Evolutionary conservation across 37 sponge, comb jelly and placozoan genomes (phyloP).

Genomic region (Sycon ciliatum): DNA sequence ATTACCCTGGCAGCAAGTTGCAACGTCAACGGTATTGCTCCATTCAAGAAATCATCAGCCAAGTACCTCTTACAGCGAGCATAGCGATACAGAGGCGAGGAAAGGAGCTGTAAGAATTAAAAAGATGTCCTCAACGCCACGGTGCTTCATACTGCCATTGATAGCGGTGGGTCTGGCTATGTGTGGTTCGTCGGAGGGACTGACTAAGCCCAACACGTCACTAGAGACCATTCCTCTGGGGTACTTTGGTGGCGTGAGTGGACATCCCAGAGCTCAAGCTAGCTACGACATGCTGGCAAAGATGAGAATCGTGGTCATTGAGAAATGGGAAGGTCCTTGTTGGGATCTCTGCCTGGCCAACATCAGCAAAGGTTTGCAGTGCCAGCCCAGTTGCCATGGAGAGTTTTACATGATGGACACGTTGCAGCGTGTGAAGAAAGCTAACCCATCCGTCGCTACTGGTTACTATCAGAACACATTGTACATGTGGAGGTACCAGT

Average conservation of each 20-base stretch:
- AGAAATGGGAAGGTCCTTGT: conserved; percentile 35
- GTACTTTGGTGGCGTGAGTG: conserved; percentile 25
- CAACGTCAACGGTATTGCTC: no score
- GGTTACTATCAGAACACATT: conserved; percentile 24
- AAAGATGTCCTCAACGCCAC: no score
- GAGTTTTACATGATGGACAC: conserved; percentile 16
- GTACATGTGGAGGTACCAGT: conserved; percentile 14
- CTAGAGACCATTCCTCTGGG: conserved; percentile 24
- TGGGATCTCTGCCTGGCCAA: conserved; percentile 17
- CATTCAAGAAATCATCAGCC: no score
- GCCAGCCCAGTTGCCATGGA: conserved; percentile 19
- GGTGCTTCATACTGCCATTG: no score
- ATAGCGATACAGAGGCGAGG: no score
- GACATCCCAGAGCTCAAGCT: neutral
- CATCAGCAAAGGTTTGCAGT: no score
- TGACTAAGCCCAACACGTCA: conserved; percentile 16
- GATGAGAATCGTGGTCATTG: conserved; percentile 24
- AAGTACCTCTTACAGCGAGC: no score
- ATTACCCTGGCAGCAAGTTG: no score
- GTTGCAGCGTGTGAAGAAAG: conserved; percentile 19
- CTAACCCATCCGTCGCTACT: conserved; percentile 17
- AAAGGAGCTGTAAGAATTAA: no score
- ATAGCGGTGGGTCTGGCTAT: no score
- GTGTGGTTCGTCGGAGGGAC: no score
- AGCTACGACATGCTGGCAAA: conserved; percentile 25